Base-by-base conservation (phyloP, 1,140 invertebrate genomes). In the Papilio dardanus region DNA sequence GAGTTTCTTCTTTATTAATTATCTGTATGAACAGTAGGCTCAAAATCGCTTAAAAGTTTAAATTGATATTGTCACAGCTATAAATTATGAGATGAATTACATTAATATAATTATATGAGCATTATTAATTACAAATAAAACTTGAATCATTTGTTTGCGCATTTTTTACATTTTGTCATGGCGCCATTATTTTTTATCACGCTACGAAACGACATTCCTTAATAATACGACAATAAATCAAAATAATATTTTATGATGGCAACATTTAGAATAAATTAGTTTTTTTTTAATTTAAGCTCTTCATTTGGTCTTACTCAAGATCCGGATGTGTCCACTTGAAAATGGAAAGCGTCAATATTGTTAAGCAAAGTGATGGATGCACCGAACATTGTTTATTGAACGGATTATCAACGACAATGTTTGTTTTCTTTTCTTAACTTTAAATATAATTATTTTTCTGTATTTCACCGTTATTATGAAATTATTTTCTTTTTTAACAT, bases 301-400 rank as follows among this genome's bases (percentile, higher is more conserved):
- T 58, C 14, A 35, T 54, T 31, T 31, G 0, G n/a, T 73, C 21
- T 71, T n/a, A 62, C 30, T 54, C 31, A 58, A 28, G 28, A 58
- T 58, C 71, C 71, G 71, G 71, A 73, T 73, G 40, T 30, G 71
- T 35, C 71, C 67, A 82, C 81, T 80, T 81, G 77, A 78, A 77
- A 83, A 81, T 83, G 79, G 79, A 83, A 83, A 83, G 79, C 75
- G 78, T 78, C 77, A 83, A 83, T 74, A 79, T 69, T 50, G 71
- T 62, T 79, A 54, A 79, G 77, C 76, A 65, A 78, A 74, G 71
- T 78, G 71, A 58, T n/a, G 77, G 76, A 78, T 73, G 71, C 71
- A 73, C 71, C 35, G 71, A 81, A 78, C 74, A 81, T 74, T 74
- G 71, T 77, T 76, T 67, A 76, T 78, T 65, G 77, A 67, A 19